A percentile compares a stretch with the other conserved stretches of the same genome.
Conservation (phyloP, 2,888 invertebrate species). For the Morpho deidamia region DNA sequence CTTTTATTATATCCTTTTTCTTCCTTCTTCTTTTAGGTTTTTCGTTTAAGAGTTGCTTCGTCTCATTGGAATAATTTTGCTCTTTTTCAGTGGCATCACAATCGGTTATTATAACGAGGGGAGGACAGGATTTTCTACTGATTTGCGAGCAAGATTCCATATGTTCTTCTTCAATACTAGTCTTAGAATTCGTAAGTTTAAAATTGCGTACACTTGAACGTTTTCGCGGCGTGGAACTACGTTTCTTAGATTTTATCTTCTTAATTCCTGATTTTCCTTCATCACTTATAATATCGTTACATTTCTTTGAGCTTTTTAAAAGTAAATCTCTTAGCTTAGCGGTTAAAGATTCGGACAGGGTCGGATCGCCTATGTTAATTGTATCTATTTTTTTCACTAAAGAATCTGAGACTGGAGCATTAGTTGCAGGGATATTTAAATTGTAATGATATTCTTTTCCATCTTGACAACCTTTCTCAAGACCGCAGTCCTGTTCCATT, state of each 20-base stretch:
- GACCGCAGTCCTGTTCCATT: slow-evolving; percentile 49
- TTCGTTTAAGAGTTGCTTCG: background rate
- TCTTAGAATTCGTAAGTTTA: slow-evolving; percentile 25
- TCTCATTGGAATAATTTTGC: slow-evolving; percentile 19
- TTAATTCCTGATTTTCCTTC: slow-evolving; percentile 13
- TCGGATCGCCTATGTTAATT: slow-evolving; percentile 40
- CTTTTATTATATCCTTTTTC: slow-evolving; percentile 57
- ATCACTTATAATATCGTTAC: slow-evolving; percentile 31
- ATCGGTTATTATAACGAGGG: slow-evolving; percentile 28
- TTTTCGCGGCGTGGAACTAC: slow-evolving; percentile 33
- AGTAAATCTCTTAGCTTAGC: slow-evolving; percentile 47
- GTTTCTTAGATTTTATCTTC: slow-evolving; percentile 31
- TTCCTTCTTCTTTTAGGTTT: slow-evolving; percentile 40
- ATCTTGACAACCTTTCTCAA: slow-evolving; percentile 30
- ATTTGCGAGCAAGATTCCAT: slow-evolving; percentile 42
- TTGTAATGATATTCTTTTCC: slow-evolving; percentile 22
- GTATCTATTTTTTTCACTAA: slow-evolving; percentile 40
- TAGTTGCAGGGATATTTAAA: slow-evolving; percentile 18
- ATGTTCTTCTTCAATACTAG: slow-evolving; percentile 50
- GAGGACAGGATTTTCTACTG: slow-evolving; percentile 53
- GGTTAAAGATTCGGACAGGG: slow-evolving; percentile 50
- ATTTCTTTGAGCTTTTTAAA: slow-evolving; percentile 60
- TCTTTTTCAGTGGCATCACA: slow-evolving; percentile 27
- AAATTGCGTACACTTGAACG: slow-evolving; percentile 16
- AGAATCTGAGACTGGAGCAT: slow-evolving; percentile 37